A percentile compares a stretch with the other conserved stretches of the same genome.
Evolutionary conservation across 2,797 vertebrate genomes (phyloP).

Genomic region (Hipposideros larvatus): DNA sequence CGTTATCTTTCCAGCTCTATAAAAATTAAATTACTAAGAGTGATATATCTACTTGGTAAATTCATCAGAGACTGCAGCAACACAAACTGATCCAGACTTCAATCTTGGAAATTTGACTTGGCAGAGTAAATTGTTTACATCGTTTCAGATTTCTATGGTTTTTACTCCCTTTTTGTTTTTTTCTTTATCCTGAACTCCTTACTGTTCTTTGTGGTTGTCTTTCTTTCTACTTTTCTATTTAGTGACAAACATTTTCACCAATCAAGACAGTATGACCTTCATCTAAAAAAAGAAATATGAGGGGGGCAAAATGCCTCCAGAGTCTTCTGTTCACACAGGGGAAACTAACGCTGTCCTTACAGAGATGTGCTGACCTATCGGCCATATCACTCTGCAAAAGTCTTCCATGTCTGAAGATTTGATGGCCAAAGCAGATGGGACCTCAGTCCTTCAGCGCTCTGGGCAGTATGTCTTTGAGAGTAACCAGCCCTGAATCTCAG

Average conservation of each 20-base stretch:
- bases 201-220: background rate
- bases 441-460: background rate
- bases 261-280: background rate
- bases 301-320: background rate
- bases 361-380: background rate
- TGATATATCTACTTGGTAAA: slow-evolving; percentile 33
- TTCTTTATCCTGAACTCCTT: background rate
- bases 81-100: background rate
- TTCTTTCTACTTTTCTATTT: slow-evolving; percentile 5
- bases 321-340: background rate
- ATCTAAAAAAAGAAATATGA: background rate
- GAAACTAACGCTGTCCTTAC: background rate
- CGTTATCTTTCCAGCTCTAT: slow-evolving; percentile 22
- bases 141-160: slow-evolving; percentile 12
- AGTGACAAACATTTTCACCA: slow-evolving; percentile 18
- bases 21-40: slow-evolving; percentile 66
- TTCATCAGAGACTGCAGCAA: background rate
- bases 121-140: slow-evolving; percentile 28
- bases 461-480: background rate
- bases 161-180: background rate
- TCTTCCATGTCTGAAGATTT: background rate
- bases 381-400: background rate
- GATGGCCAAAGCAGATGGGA: background rate
- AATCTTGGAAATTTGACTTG: slow-evolving; percentile 64
- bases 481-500: background rate